These are phyloP conservation scores for Stenurella melanura DNA, from an alignment of 2,888 invertebrate species.

Conservation along the genomic window DNA sequence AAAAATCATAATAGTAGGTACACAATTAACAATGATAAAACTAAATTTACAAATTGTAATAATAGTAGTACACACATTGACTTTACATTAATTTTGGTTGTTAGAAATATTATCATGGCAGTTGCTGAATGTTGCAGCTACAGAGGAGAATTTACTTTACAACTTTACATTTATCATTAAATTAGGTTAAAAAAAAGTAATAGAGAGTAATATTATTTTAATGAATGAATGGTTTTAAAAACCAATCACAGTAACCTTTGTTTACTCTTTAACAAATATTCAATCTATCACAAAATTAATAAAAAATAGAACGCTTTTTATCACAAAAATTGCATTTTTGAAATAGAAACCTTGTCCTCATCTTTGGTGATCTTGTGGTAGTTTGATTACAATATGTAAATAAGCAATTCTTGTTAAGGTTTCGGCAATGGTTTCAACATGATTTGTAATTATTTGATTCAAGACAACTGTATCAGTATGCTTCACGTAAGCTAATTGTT, in stretches of 20 bases:
- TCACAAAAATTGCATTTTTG: conserved; percentile 40
- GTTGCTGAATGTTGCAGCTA: conserved; percentile 60
- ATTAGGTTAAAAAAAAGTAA: conserved; percentile 44
- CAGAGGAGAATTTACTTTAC: conserved; percentile 51
- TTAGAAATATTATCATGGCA: conserved; percentile 58
- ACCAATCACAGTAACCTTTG: conserved; percentile 43
- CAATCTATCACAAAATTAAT: conserved; percentile 36
- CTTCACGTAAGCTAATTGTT: conserved; percentile 18
- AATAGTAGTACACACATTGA: conserved; percentile 66
- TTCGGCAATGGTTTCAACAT: conserved; percentile 41
- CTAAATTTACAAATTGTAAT: conserved; percentile 64
- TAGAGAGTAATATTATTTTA: conserved; percentile 24
- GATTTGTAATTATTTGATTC: conserved; percentile 32
- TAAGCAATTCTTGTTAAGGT: conserved; percentile 18
- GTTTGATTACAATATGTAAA: conserved; percentile 22
- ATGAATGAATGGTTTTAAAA: conserved; percentile 36
- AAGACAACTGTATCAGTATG: conserved; percentile 18
- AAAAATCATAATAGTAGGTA: conserved; percentile 57
- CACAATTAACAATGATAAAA: conserved; percentile 62
- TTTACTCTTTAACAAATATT: conserved; percentile 27
- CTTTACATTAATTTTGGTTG: conserved; percentile 62
- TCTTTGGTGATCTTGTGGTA: conserved; percentile 37
- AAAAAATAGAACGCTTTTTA: conserved; percentile 6
- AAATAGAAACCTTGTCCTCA: conserved; percentile 24
- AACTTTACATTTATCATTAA: conserved; percentile 49